Conservation (phyloP, 1,140 invertebrate species). For the Delia radicum region DNA sequence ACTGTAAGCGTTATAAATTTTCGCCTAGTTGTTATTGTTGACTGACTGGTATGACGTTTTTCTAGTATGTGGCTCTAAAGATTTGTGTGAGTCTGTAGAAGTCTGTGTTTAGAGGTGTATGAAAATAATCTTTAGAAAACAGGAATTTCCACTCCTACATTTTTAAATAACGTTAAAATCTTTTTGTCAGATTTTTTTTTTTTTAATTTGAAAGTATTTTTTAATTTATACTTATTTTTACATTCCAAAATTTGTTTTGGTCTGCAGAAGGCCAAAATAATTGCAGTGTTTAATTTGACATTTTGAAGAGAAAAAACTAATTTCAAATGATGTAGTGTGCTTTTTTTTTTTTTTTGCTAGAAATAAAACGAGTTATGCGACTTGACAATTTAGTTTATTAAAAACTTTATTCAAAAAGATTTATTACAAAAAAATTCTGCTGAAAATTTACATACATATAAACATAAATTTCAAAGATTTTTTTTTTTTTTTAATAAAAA, state of each 20-base stretch:
- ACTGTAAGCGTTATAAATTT: slow-evolving; percentile 23
- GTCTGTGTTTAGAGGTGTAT: not conserved
- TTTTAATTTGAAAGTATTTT: not conserved
- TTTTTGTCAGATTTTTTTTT: not conserved
- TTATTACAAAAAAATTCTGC: no score
- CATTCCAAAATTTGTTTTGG: not conserved
- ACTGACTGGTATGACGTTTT: slow-evolving; percentile 13
- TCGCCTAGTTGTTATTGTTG: slow-evolving; percentile 7
- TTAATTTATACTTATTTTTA: not conserved
- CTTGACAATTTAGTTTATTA: no score
- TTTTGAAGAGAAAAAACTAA: not conserved
- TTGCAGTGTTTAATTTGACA: not conserved
- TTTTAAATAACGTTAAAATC: slow-evolving; percentile 10
- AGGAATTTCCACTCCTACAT: slow-evolving; percentile 32
- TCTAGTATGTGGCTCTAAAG: not conserved
- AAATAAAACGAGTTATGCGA: no score
- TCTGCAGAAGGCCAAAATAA: not conserved
- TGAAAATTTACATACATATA: no score
- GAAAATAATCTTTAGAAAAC: slow-evolving; percentile 23
- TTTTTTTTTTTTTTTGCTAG: no score
- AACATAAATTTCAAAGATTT: no score
- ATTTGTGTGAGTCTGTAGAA: not conserved
- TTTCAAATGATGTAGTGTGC: no score
- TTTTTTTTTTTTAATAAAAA: no score
- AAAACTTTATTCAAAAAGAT: no score